Evolutionary conservation across 2,113 vertebrate genomes (phyloP).

Genomic region (Anarrhichthys ocellatus): DNA sequence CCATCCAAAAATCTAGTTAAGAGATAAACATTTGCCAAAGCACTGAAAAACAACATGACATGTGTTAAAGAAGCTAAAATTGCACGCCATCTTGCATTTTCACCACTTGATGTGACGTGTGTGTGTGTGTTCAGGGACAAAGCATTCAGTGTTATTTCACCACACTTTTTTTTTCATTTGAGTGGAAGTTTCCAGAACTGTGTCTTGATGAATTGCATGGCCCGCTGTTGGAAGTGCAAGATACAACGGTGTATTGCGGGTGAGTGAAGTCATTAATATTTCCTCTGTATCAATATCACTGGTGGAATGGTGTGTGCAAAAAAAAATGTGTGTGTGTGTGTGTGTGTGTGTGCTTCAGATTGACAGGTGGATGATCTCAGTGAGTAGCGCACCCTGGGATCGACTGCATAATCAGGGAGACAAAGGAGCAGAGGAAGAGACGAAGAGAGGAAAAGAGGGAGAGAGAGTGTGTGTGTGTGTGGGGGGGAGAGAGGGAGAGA

Average conservation of each 20-base stretch:
- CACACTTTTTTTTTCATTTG: constrained; percentile 36
- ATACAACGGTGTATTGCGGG: constrained; percentile 78
- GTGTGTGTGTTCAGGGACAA: constrained; percentile 58
- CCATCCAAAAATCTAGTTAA: constrained; percentile 1
- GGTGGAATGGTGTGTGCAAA: constrained; percentile 68
- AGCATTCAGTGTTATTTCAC: constrained; percentile 67
- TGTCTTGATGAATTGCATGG: constrained; percentile 79
- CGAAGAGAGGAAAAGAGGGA: constrained; percentile 52
- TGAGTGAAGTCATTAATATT: constrained; percentile 84
- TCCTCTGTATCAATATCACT: constrained; percentile 82
- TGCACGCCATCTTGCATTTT: constrained; percentile 72
- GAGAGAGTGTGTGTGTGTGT: constrained; percentile 29
- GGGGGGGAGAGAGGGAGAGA: not conserved
- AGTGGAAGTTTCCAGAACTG: constrained; percentile 69
- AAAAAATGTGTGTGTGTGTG: constrained; percentile 15
- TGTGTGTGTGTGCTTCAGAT: constrained; percentile 74
- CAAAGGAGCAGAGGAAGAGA: constrained; percentile 85
- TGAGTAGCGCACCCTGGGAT: constrained; percentile 85
- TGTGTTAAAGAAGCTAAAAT: constrained; percentile 66
- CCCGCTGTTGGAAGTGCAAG: constrained; percentile 78
- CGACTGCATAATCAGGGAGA: constrained; percentile 87
- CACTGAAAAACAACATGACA: constrained; percentile 35
- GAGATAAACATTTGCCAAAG: constrained; percentile 22
- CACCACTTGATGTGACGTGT: constrained; percentile 61
- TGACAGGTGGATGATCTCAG: constrained; percentile 87